Evolutionary conservation across 1,140 invertebrate genomes (phyloP).

Genomic region (Dendrolimus kikuchii): DNA sequence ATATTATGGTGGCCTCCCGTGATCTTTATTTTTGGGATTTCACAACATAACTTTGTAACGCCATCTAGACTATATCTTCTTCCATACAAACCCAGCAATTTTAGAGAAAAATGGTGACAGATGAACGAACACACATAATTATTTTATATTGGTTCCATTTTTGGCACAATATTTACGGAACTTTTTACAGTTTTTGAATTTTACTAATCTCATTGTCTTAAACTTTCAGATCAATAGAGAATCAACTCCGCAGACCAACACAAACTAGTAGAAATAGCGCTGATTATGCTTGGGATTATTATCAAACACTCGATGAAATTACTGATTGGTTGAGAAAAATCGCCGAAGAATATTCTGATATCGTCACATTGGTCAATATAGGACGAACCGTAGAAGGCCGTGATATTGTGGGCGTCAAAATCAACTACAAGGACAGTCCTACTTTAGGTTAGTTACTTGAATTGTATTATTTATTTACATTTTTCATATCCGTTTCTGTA

Average conservation of each 20-base stretch:
- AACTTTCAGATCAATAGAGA: slow-evolving; percentile 39
- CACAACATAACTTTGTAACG: no score
- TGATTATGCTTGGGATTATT: slow-evolving; percentile 58
- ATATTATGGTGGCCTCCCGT: no score
- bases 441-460: neutral
- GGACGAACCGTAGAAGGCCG: slow-evolving; percentile 76
- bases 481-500: no score
- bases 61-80: no score
- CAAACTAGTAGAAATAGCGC: neutral
- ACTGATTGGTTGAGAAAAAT: slow-evolving; percentile 68
- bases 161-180: no score
- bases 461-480: no score
- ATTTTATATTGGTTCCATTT: no score
- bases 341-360: slow-evolving; percentile 40
- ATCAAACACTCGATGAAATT: slow-evolving; percentile 64
- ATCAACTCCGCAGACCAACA: slow-evolving; percentile 21
- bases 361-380: slow-evolving; percentile 68
- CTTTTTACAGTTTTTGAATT: no score
- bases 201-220: neutral
- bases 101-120: no score
- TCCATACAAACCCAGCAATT: no score
- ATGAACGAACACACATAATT: no score
- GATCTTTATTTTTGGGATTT: no score
- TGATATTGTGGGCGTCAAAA: slow-evolving; percentile 76
- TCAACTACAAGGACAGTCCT: slow-evolving; percentile 67